These are phyloP conservation scores for Xestia c-nigrum DNA, from an alignment of 2,888 invertebrate species.

Conservation along the genomic window DNA sequence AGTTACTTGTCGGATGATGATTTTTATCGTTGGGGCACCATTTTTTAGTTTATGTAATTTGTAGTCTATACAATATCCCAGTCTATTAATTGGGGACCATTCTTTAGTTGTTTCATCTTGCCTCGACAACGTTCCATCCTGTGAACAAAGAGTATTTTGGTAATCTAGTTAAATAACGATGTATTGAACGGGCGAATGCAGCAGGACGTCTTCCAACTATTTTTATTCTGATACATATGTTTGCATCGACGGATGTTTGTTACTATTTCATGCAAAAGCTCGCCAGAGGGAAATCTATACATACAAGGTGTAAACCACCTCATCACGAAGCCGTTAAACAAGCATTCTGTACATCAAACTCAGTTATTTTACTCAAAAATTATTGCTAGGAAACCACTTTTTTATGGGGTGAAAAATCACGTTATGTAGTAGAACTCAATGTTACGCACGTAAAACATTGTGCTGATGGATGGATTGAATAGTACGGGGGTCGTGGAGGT, in stretches of 20 bases:
- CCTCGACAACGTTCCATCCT: conserved; percentile 14
- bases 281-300: background rate
- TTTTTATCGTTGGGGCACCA: background rate
- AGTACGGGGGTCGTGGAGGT: no score
- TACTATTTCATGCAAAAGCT: background rate
- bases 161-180: background rate
- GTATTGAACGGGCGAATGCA: background rate
- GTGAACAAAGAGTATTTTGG: background rate
- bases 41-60: background rate
- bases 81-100: background rate
- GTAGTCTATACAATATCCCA: conserved; percentile 20
- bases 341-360: no score
- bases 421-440: no score
- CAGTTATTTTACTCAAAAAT: no score
- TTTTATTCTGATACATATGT: background rate
- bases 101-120: background rate
- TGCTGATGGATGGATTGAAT: no score
- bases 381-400: no score
- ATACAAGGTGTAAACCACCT: no score
- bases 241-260: background rate
- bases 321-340: no score
- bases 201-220: background rate
- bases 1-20: background rate
- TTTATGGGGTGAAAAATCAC: no score
- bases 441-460: no score